Percentiles rank a stretch among this genome's conserved stretches.
These are phyloP conservation scores for Mantis religiosa DNA, from an alignment of 2,888 invertebrate species.

Conservation along the genomic window DNA sequence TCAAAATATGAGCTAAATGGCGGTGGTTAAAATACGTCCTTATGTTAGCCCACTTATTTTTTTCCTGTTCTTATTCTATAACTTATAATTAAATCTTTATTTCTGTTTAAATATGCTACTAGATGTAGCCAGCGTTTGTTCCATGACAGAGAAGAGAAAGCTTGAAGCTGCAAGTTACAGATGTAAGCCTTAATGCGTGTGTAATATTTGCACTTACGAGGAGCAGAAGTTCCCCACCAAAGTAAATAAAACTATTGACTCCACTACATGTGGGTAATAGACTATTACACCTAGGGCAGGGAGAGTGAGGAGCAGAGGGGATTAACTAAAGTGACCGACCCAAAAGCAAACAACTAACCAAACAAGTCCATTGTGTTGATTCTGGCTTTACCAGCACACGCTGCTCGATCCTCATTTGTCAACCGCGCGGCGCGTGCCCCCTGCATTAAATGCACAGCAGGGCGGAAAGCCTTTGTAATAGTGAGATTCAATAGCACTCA, in stretches of 20 bases:
- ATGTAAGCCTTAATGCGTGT: too few species aligned
- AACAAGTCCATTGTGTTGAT: not conserved
- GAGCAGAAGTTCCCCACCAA: not conserved
- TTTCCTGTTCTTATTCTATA: not conserved
- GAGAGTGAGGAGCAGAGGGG: not conserved
- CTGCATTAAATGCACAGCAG: not conserved
- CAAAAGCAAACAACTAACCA: not conserved
- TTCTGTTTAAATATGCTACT: too few species aligned
- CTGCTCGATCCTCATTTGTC: slow-evolving; percentile 12
- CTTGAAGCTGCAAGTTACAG: too few species aligned
- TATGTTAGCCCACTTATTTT: not conserved
- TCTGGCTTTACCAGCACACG: slow-evolving; percentile 1
- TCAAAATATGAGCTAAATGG: too few species aligned
- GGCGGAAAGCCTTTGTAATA: not conserved
- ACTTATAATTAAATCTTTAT: too few species aligned
- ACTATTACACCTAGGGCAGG: not conserved
- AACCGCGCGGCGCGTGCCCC: slow-evolving; percentile 10
- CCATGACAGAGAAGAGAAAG: too few species aligned
- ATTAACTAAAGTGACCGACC: not conserved
- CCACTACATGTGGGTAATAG: not conserved
- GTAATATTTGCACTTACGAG: not conserved
- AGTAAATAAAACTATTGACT: not conserved
- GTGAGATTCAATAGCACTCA: not conserved
- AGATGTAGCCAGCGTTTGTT: too few species aligned
- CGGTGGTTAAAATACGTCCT: not conserved